Base-by-base conservation (phyloP, 2,888 invertebrate species). In the Galerucella calmariensis region DNA sequence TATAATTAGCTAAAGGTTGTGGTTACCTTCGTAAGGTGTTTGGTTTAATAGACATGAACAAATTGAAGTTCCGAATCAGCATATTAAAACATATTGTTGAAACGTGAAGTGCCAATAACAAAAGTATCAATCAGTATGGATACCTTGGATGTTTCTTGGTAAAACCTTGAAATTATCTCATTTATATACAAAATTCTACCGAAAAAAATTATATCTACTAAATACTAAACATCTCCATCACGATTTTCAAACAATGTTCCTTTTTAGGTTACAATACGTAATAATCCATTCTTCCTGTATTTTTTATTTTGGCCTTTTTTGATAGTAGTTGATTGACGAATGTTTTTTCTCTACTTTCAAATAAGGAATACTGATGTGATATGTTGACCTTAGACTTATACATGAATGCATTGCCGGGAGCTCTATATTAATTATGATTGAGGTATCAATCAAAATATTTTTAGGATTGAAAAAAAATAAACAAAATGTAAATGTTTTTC, bases 221-320 rank as follows among this genome's bases (percentile, higher is more conserved):
- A 41, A 10, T 41, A n/a, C 35, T 3, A 62, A 62, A 62, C 62
- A 62, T 62, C 62, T 12, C 62, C 35, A 62, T 62, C 62, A 62
- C 62, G 62, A 62, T 6, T 62, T 62, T 62, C 41, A 10, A 41
- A 20, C 9, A 56, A 41, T 62, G 41, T 35, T 62, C 62, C 62
- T 9, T 62, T 62, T 62, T 62, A n/a, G 62, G 62, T 62, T 41
- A 16, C 16, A 41, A 62, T 62, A 62, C 62, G 35, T 62, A 62
- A 62, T 41, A 16, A 56, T 41, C 35, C 9, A 20, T 62, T 62
- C 62, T 62, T 62, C 41, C 41, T 41, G 62, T 59, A 58, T 41
- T 41, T 41, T 41, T 41, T 58, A 4, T 58, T 58, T 59, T 59
- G 10, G 24, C 11, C 27, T 24, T 6, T 59, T 59, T 27, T 12